A percentile compares a stretch with the other conserved stretches of the same genome.
Evolutionary conservation across 2,113 vertebrate genomes (phyloP).

Genomic region (Zeus faber): DNA sequence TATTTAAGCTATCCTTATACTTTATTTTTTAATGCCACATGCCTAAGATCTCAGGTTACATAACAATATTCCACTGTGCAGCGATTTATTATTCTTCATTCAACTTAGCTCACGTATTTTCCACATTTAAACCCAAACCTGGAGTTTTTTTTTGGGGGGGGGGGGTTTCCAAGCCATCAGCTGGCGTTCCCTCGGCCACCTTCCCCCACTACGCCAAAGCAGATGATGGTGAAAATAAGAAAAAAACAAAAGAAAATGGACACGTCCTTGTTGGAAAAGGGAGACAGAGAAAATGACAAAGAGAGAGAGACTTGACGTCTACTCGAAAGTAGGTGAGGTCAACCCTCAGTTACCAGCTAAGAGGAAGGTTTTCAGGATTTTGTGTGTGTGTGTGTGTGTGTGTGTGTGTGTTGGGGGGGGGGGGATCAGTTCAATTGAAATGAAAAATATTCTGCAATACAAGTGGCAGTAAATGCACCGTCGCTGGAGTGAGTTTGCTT

Average conservation of each 20-base stretch:
- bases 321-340: not conserved
- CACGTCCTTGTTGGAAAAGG: not conserved
- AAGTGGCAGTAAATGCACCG: no score
- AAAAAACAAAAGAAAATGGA: not conserved
- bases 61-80: slow-evolving; percentile 26
- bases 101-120: slow-evolving; percentile 28
- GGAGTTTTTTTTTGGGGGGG: not conserved
- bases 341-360: not conserved
- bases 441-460: no score
- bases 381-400: no score
- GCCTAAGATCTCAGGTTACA: slow-evolving; percentile 7
- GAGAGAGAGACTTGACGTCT: not conserved
- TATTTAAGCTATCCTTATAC: no score
- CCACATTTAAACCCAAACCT: slow-evolving; percentile 21
- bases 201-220: slow-evolving; percentile 10
- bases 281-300: not conserved
- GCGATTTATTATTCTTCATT: slow-evolving; percentile 17
- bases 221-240: not conserved
- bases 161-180: slow-evolving; percentile 11
- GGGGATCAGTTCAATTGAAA: no score
- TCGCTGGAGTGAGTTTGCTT: no score
- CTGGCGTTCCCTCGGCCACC: slow-evolving; percentile 13
- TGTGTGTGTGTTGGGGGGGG: no score
- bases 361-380: no score
- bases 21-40: no score